Evolutionary conservation across 1,140 invertebrate genomes (phyloP), one percentile per base, ranked within the genome.

Genomic region (Brachionus manjavacas): DNA sequence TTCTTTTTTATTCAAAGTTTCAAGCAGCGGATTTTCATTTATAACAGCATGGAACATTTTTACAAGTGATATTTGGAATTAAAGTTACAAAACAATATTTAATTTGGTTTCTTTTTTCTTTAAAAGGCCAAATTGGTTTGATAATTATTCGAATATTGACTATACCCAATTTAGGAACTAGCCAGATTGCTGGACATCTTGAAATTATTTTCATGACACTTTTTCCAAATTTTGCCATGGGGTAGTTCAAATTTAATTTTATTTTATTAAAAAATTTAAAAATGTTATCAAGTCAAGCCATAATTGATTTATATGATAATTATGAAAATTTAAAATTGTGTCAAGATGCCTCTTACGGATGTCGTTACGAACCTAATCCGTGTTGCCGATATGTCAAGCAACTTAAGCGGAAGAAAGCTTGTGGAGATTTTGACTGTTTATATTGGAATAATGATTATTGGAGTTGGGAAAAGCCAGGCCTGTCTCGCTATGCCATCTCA

Each of bases 121-220:
- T 16, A 9, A 72, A 25, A 88, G 88, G 88, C 79, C 86, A 87
- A 43, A 87, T 86, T 1, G 87, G 87, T 55, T 55, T 88, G 9
- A 84, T 88, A 28, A 86, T 86, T 28, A 86, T 88, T 8, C 84
- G 84, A 16, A 88, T 89, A 35, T 70, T 89, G 28, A 79, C 84
- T 41, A 88, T 88, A 39, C 88, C 88, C 12, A 85, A 87, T 43
- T 85, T 89, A 9, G 85, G 85, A 25, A 84, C 88, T 0, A 52
- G 84, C 23, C 84, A 87, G 74, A 70, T 87, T 11, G 85, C 86
- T 1, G 72, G 85, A 9, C 80, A 70, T 9, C 84, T 89, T 8
- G 87, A 88, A 70, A 88, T 87, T 87, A 86, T 87, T 31, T 89
- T 89, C 84, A 52, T 90, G 91, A 81, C 85, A 70, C 25, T 88